Percentiles rank a stretch among this genome's conserved stretches.
These are phyloP conservation scores for Armadillidium nasatum DNA, from an alignment of 1,140 invertebrate genomes.

Conservation along the genomic window DNA sequence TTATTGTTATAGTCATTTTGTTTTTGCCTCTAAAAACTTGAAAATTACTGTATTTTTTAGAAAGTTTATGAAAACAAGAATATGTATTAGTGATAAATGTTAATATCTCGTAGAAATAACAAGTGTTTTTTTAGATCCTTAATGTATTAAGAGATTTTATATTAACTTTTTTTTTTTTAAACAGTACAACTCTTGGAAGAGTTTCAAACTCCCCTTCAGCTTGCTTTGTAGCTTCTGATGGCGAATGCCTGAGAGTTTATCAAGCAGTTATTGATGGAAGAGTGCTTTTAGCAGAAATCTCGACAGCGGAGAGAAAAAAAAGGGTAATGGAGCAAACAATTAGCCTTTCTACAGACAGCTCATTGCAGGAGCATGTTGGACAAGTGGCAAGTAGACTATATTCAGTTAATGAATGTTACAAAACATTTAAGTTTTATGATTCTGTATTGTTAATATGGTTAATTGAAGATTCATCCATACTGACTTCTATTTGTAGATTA, in stretches of 20 bases:
- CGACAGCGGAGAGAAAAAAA: slow-evolving; percentile 63
- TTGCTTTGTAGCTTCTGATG: slow-evolving; percentile 97
- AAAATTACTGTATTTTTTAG: too few relatives aligned
- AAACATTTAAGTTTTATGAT: too few relatives aligned
- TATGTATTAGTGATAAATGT: too few relatives aligned
- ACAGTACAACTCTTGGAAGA: slow-evolving; percentile 83
- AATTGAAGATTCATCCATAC: too few relatives aligned
- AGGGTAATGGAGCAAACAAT: slow-evolving; percentile 41
- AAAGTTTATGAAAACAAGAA: too few relatives aligned
- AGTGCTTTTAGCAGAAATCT: slow-evolving; percentile 85
- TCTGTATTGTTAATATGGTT: too few relatives aligned
- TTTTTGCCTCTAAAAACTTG: too few relatives aligned
- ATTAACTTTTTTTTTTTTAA: slow-evolving; percentile 44
- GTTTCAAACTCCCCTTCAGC: slow-evolving; percentile 94
- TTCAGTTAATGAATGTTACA: too few relatives aligned
- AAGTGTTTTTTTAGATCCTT: neutral
- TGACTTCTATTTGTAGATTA: too few relatives aligned
- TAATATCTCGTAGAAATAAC: neutral
- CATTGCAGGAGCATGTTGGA: slow-evolving; percentile 39
- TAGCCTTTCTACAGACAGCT: slow-evolving; percentile 41
- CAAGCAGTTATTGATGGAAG: slow-evolving; percentile 98
- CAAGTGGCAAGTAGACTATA: slow-evolving; percentile 31
- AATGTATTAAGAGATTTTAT: neutral
- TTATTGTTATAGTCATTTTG: too few relatives aligned
- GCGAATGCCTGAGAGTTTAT: slow-evolving; percentile 85